Conservation (phyloP, 1,140 invertebrate genomes). For the Drosophila ficusphila region DNA sequence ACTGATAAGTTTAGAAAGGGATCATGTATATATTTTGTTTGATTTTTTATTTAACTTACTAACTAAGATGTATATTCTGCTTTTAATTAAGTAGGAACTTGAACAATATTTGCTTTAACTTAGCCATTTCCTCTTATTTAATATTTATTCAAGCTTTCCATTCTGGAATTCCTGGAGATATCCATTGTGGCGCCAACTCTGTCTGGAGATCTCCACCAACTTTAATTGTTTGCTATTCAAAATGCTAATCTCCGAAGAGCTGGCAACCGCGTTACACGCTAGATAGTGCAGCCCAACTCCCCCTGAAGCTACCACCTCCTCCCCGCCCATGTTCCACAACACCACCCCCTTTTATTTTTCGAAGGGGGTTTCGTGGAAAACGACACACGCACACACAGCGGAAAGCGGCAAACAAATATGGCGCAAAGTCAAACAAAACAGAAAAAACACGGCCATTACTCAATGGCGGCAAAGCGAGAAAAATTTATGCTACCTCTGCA, state of each 20-base stretch:
- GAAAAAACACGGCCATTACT: conserved; percentile 66
- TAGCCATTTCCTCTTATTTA: too few species aligned
- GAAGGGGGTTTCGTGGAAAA: conserved; percentile 1
- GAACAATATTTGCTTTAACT: too few species aligned
- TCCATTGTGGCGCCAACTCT: conserved; percentile 17
- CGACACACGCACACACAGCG: conserved; percentile 16
- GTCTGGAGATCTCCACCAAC: conserved; percentile 6
- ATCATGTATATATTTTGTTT: too few species aligned
- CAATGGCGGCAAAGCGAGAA: conserved; percentile 64
- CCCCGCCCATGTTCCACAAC: background rate
- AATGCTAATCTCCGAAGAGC: conserved; percentile 44
- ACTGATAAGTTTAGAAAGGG: too few species aligned
- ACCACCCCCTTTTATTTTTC: background rate
- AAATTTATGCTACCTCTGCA: conserved; percentile 73
- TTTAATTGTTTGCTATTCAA: conserved; percentile 30
- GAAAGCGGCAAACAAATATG: conserved; percentile 65
- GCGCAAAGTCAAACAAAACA: conserved; percentile 70
- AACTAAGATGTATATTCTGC: too few species aligned
- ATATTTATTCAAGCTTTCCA: background rate
- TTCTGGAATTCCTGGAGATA: background rate
- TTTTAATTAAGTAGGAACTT: too few species aligned
- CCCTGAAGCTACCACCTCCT: background rate
- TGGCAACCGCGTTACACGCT: conserved; percentile 59
- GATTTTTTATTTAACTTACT: too few species aligned
- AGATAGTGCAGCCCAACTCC: background rate